Evolutionary conservation across 2,888 invertebrate genomes (phyloP), one percentile per base, ranked within the genome.

Genomic region (Xylota sylvarum): DNA sequence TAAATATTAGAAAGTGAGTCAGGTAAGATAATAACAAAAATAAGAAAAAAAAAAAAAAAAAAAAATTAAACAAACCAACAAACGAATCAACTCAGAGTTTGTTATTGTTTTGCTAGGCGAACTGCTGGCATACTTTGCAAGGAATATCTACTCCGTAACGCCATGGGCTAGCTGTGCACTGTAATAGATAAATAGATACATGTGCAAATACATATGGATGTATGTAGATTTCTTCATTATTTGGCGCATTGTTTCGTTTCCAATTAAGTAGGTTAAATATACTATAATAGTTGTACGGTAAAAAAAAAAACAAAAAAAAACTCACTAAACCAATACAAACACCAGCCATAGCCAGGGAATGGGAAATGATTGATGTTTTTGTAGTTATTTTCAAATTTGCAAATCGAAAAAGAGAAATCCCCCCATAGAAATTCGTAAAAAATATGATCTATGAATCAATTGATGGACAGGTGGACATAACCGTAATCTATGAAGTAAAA

Each of bases 1-100:
- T 58, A 58, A 78, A 78, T 56, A 86, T 77, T 86, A 86, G 86
- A 86, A 86, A 86, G 86, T 86, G 86, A 82, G 69, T 69, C 77
- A 78, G 80, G 72, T 67, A 73, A 65, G 62, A 73, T 60, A 48
- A 58, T 67, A 60, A 58, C 14, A 37, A n/a, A 48, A 48, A 5
- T 48, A 37, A 55, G 48, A 2, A 64, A 65, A 43, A 60, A 4
- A 35, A 32, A 40, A 30, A n/a, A 62, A 62, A 52, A 60, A 37
- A 32, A 58, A 67, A 70, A 6, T 23, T 3, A n/a, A 23, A n/a
- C 27, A 60, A 77, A 64, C 30, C 9, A 43, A 55, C 23, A 19
- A 58, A 46, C 60, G 64, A 65, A 72, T 65, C 69, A 69, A 73
- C 65, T 73, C 58, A 62, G 30, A 62, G 67, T 64, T 60, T 72